Base-by-base conservation (phyloP, 1,140 invertebrate species). In the Bombus waltoni region DNA sequence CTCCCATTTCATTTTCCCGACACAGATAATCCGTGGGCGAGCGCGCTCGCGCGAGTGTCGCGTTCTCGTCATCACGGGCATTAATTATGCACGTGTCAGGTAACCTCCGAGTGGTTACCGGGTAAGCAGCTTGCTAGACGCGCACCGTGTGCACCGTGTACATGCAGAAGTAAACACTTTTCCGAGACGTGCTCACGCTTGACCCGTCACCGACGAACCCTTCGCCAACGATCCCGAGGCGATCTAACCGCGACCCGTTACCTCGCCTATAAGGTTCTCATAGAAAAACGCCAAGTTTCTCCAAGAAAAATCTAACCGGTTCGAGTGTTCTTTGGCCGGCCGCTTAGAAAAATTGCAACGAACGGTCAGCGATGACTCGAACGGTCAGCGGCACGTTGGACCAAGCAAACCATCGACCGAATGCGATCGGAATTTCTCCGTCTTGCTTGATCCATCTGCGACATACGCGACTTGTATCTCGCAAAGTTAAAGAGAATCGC, bases 21-120 rank as follows among this genome's bases (percentile, higher is more conserved):
- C 87, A 91, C 83, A 89, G 76, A 88, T 88, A 87, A 81, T 68
- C 65, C 78, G 42, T 3, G 40, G 28, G 8, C 47, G 47, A 53
- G 47, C 40, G 71, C 13, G 59, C 38, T 13, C 73, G 53, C 57
- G 68, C 79, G 57, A 79, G 88, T 72, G 76, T 80, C 75, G 86
- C 75, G 44, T 42, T 25, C 84, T 81, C 78, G 71, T 87, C 75
- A 73, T 71, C 66, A 47, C 70, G 68, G 73, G 83, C 90, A 92
- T 93, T 91, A 92, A 94, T 94, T 93, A 94, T 90, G 70, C 86
- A 91, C 90, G 92, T 94, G 92, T 92, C 93, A 93, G 86, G 78
- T 92, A 92, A 92, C 86, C 70, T 77, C 88, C 44, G 80, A 94
- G 92, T 93, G 85, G 85, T 83, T 88, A 62, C 42, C 75, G 79